Evolutionary conservation across 2,888 invertebrate species (phyloP).

Genomic region (Agrypnus murinus): DNA sequence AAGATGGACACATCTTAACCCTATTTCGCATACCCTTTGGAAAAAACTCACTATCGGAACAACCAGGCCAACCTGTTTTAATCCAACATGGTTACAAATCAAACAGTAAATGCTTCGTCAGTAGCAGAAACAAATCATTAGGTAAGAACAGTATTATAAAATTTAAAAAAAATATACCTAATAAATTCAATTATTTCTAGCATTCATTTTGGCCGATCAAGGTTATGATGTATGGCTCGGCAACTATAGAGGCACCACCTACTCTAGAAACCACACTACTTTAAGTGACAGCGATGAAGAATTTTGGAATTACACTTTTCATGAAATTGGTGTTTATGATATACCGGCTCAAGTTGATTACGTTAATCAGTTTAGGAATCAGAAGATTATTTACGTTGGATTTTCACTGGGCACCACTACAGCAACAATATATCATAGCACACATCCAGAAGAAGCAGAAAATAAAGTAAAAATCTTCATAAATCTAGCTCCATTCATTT

Average conservation of each 20-base stretch:
- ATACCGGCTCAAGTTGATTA: constrained; percentile 49
- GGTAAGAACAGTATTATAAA: constrained; percentile 1
- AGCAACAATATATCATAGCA: constrained; percentile 79
- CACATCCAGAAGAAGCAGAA: constrained; percentile 78
- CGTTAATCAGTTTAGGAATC: constrained; percentile 48
- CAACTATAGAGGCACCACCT: constrained; percentile 59
- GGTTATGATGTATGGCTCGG: constrained; percentile 74
- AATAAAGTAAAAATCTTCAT: constrained; percentile 76
- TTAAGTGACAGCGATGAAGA: background rate
- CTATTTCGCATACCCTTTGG: constrained; percentile 28
- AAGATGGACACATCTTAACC: constrained; percentile 33
- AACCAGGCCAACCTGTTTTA: constrained; percentile 60
- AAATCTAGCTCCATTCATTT: constrained; percentile 79
- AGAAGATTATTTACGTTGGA: constrained; percentile 80
- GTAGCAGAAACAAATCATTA: constrained; percentile 56
- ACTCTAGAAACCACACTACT: constrained; percentile 26
- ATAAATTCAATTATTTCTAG: constrained; percentile 51
- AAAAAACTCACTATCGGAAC: background rate
- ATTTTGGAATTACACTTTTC: constrained; percentile 48
- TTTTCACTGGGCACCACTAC: constrained; percentile 90
- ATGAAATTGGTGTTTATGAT: constrained; percentile 55
- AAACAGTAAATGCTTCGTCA: constrained; percentile 63
- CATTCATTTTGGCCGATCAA: constrained; percentile 70
- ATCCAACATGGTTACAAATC: constrained; percentile 64
- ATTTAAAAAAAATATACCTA: background rate